phyloP scores from a whole-genome alignment of 2,888 invertebrate species.

The Subacronicta megacephala region DNA sequence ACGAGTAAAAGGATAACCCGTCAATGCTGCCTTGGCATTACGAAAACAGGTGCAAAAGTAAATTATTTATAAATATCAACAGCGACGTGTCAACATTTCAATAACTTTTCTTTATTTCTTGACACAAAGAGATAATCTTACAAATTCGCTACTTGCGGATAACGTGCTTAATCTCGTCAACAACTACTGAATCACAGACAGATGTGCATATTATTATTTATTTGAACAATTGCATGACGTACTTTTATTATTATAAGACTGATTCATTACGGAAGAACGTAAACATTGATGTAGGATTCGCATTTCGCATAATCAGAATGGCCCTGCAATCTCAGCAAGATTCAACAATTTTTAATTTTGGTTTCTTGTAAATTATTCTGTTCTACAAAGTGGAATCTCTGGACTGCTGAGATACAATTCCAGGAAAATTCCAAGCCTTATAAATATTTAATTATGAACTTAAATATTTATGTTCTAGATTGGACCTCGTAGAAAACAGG shows the following conservation, averaged over 20 bases:
- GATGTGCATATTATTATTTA: neutral
- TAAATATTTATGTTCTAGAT: slow-evolving; percentile 48
- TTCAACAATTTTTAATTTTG: neutral
- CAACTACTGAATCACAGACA: neutral
- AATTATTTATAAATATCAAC: no score
- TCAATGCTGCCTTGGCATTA: no score
- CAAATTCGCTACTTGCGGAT: neutral
- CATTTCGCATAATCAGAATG: neutral
- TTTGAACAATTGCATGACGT: neutral
- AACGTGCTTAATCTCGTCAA: neutral
- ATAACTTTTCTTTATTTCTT: neutral
- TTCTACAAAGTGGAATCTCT: slow-evolving; percentile 33
- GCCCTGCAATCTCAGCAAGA: no score
- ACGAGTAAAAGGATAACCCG: no score
- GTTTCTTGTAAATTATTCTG: slow-evolving; percentile 45
- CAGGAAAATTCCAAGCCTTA: slow-evolving; percentile 38
- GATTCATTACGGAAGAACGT: neutral
- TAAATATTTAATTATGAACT: slow-evolving; percentile 50
- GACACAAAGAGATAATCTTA: neutral
- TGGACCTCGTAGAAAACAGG: slow-evolving; percentile 23
- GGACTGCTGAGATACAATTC: slow-evolving; percentile 41
- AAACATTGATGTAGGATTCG: neutral
- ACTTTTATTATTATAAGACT: neutral
- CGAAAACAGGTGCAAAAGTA: no score
- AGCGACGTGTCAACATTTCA: neutral